phyloP scores from a whole-genome alignment of 2,888 invertebrate species.

The Tinea trinotella region DNA sequence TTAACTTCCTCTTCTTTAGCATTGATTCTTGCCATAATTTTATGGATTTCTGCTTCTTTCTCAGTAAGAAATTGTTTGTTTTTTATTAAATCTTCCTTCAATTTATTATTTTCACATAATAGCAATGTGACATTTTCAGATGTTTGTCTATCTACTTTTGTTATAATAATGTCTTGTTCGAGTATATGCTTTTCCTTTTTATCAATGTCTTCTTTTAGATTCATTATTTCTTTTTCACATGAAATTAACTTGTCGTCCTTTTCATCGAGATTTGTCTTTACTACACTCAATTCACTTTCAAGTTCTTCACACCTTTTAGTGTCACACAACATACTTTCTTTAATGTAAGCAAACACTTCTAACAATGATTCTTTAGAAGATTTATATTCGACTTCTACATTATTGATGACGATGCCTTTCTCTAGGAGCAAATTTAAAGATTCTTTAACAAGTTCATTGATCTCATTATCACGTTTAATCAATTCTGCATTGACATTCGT shows the following conservation, averaged over 20 bases:
- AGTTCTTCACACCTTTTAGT: background rate
- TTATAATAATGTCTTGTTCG: no score
- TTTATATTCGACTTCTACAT: background rate
- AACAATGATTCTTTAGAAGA: background rate
- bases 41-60: slow-evolving; percentile 24
- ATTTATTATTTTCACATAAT: background rate
- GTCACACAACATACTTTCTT: background rate
- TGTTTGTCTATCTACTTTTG: background rate
- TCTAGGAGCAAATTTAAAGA: background rate
- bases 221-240: slow-evolving; percentile 29
- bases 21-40: slow-evolving; percentile 32
- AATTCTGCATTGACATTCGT: slow-evolving; percentile 51
- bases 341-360: background rate
- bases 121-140: background rate
- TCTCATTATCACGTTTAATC: slow-evolving; percentile 40
- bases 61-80: slow-evolving; percentile 23
- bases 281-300: background rate
- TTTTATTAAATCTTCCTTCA: background rate
- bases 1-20: slow-evolving; percentile 34
- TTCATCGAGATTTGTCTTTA: slow-evolving; percentile 31
- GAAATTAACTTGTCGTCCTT: slow-evolving; percentile 28
- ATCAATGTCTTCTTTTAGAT: slow-evolving; percentile 33
- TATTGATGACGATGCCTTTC: background rate
- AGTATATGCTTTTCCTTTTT: slow-evolving; percentile 35
- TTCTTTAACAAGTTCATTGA: slow-evolving; percentile 28